Conservation (phyloP, 2,113 vertebrate species). For the Tychaedon coryphoeus region DNA sequence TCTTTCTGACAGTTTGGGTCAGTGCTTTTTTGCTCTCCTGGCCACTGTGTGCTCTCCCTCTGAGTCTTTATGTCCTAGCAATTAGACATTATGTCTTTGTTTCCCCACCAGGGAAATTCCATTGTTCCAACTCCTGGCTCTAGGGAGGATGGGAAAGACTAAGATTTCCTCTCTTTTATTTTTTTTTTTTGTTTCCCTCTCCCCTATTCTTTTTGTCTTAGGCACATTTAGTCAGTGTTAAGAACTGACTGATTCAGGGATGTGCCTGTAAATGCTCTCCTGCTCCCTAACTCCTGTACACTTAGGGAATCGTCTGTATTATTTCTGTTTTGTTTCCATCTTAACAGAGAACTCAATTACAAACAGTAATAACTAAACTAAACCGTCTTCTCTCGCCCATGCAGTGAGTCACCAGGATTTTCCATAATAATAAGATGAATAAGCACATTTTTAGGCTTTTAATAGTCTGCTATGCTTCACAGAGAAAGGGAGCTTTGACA, state of each 20-base stretch:
- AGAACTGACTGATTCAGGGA: neutral
- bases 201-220: neutral
- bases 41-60: neutral
- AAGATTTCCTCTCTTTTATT: neutral
- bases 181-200: neutral
- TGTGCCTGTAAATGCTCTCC: neutral
- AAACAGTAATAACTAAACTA: conserved; percentile 9
- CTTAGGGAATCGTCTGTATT: neutral
- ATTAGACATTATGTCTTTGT: conserved; percentile 5
- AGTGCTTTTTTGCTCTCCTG: neutral
- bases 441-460: conserved; percentile 12
- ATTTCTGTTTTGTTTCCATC: conserved; percentile 47
- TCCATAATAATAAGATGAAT: conserved; percentile 20
- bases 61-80: neutral
- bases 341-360: conserved; percentile 28
- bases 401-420: conserved; percentile 35
- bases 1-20: neutral
- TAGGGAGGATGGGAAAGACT: neutral
- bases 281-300: neutral
- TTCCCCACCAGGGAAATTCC: neutral
- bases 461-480: neutral
- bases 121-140: neutral
- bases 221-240: neutral
- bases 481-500: neutral
- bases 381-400: neutral